Evolutionary conservation across 2,113 vertebrate species (phyloP), one percentile per base, ranked within the genome.

Genomic region (Peromyscus leucopus): DNA sequence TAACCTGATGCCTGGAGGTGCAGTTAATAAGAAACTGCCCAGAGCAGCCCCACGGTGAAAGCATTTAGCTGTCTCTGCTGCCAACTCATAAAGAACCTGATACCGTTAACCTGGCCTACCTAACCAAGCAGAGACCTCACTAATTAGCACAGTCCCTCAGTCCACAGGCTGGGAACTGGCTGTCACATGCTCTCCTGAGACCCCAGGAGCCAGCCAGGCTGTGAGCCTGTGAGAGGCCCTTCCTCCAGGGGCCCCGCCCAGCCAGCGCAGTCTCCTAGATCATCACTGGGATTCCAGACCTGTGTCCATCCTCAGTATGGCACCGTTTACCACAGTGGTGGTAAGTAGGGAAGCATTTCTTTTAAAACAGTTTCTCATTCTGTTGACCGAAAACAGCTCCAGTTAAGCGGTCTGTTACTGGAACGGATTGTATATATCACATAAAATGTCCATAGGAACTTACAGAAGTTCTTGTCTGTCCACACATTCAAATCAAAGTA

Each of bases 381-480:
- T 84, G 57, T 55, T 82, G 67, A 80, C 89, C 91, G 95, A 76
- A 96, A 93, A 97, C 97, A 87, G 90, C 85, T 78, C 93, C 89
- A 80, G 39, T 72, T 1, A 96, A 96, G 94, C 39, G 90, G 93
- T 97, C 46, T 71, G 28, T 59, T 71, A 61, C 48, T 63, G 39
- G 91, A 91, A 79, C 17, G 36, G 89, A 67, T 12, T 17, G 2
- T 13, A 39, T 24, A 21, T 22, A 24, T 16, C 75, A 90, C 36
- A 22, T 16, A 84, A 80, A 83, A 94, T 10, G 33, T 55, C 92
- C 67, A 36, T 0, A 59, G 72, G 55, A 48, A 90, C 33, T 11
- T 31, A 51, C 7, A 92, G 55, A 39, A 84, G 67, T 61, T 72
- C 42, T 75, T 4, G 7, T 72, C 85, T 33, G 21, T 28, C 28